Evolutionary conservation across 2,113 vertebrate species (phyloP).

Genomic region (Cepphus grylle): DNA sequence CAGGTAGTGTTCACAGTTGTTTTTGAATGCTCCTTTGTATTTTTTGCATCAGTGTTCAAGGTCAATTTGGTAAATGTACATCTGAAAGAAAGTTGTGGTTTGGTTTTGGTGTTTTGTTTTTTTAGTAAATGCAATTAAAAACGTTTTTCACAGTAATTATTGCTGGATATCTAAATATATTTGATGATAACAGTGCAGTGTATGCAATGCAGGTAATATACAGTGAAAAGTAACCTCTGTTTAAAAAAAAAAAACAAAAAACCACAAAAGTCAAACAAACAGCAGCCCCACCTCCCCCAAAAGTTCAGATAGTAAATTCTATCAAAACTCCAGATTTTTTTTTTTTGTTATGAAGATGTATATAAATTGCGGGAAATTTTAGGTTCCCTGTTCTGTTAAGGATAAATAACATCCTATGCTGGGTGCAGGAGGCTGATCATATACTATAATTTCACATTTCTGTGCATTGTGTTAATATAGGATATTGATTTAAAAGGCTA

Average conservation of each 20-base stretch:
- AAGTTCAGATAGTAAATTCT: not conserved
- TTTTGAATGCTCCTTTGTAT: not conserved
- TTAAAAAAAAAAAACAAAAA: not conserved
- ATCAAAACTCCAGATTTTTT: not conserved
- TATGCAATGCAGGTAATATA: not conserved
- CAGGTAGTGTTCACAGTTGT: conserved; percentile 69
- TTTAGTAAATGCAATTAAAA: not conserved
- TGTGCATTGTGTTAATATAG: not conserved
- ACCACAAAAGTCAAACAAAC: not conserved
- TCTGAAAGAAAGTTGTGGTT: not conserved
- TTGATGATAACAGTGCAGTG: not conserved
- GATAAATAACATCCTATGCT: not conserved
- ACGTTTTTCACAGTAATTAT: not conserved
- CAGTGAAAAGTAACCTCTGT: not conserved
- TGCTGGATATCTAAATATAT: not conserved
- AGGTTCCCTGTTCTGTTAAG: not conserved
- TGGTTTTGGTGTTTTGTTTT: not conserved
- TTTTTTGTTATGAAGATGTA: not conserved
- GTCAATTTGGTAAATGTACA: not conserved
- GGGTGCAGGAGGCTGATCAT: not conserved
- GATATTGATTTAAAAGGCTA: not conserved
- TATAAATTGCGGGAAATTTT: not conserved
- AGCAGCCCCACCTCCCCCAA: too few relatives aligned
- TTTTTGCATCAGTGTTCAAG: not conserved
- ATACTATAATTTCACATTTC: not conserved